Evolutionary conservation across 1,140 invertebrate species (phyloP), one percentile per base, ranked within the genome.

Genomic region (Tetragnatha versicolor): DNA sequence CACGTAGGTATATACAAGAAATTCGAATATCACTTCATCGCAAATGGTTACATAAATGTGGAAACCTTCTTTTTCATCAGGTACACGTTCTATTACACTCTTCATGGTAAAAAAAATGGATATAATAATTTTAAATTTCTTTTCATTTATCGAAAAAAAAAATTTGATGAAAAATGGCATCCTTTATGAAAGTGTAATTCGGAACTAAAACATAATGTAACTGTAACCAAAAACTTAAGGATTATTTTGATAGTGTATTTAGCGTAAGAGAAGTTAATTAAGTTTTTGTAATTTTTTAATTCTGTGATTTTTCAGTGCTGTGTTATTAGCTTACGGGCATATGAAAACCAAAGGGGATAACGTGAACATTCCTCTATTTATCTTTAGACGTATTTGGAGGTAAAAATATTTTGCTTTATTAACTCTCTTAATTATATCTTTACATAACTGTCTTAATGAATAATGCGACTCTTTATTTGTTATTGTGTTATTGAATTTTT

Each of bases 21-120:
- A 25, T 3, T 63, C 1, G 55, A 29, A 4, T 65, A 49, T 17
- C 72, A 76, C 14, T 31, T 61, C 9, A 27, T 76, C 0, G 29
- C 29, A 1, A 76, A 76, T 9, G 72, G 72, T 9, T 63, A 51
- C 20, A 10, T 76, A 20, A 63, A 61, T 25, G 72, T 76, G 9
- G 72, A 76, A 51, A 76, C 72, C 10, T 76, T 76, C 25, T 76
- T 76, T 39, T 76, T 76, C 31, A 76, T 76, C 17, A 76, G 72
- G 72, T 76, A 76, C 6, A 10, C 3, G 12, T 39, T 45, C 0
- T 0, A 2, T 2, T 7, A 0, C 9, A 10, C 25, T 29, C 10
- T 39, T n/a, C n/a, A n/a, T n/a, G n/a, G n/a, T n/a, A n/a, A n/a
- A n/a, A n/a, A n/a, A n/a, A n/a, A n/a, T n/a, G n/a, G n/a, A n/a